These are phyloP conservation scores for Somateria mollissima DNA, from an alignment of 2,797 vertebrate species.

Conservation along the genomic window DNA sequence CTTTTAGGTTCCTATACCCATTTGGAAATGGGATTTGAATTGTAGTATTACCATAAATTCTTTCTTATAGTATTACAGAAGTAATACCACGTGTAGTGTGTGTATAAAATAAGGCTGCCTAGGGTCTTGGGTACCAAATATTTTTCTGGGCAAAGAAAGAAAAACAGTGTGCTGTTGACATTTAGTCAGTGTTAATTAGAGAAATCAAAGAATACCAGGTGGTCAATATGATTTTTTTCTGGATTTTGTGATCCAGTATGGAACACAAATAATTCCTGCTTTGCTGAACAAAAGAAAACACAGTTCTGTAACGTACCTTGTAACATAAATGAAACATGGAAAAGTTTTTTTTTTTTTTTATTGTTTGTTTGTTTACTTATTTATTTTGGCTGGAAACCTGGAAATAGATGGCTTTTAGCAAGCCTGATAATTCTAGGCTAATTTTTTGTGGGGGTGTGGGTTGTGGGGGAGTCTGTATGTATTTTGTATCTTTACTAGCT, in stretches of 20 bases:
- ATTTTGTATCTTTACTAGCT: not conserved
- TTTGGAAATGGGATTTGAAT: not conserved
- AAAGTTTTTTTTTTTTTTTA: not conserved
- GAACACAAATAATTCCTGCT: not conserved
- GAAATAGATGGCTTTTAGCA: not conserved
- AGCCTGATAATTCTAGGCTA: not conserved
- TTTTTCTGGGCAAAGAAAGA: not conserved
- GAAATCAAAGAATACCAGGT: not conserved
- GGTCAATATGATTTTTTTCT: not conserved
- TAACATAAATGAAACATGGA: not conserved
- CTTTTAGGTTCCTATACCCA: not conserved
- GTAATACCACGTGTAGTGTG: not conserved
- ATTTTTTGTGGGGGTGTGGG: not conserved
- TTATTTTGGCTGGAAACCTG: not conserved
- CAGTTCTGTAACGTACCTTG: not conserved
- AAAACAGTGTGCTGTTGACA: not conserved
- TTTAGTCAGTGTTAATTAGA: not conserved
- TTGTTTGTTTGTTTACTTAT: not conserved
- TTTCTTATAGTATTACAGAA: not conserved
- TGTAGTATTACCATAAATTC: not conserved
- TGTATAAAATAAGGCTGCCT: not conserved
- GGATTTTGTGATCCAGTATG: not conserved
- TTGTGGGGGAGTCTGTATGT: not conserved
- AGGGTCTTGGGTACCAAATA: not conserved
- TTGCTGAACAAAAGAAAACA: not conserved